Evolutionary conservation across 2,113 vertebrate genomes (phyloP).

Genomic region (Cricetomys ansorgei): DNA sequence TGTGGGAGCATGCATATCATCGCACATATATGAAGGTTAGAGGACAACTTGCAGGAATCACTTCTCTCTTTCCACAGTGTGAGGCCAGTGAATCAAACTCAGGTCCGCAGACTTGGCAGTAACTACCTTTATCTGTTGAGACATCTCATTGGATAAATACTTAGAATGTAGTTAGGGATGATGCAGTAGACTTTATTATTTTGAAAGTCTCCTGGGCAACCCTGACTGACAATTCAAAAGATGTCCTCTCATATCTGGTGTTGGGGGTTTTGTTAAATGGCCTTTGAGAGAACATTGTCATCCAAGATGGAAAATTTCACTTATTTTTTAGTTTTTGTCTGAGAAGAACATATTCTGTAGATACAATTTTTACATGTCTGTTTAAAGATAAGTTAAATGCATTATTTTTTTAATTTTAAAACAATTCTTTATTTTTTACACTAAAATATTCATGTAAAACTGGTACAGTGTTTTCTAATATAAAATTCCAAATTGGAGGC

Average conservation of each 20-base stretch:
- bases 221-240: background rate
- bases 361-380: background rate
- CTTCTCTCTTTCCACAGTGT: background rate
- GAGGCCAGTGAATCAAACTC: background rate
- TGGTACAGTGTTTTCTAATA: background rate
- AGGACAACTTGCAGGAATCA: background rate
- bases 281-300: background rate
- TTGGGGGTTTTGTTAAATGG: background rate
- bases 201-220: background rate
- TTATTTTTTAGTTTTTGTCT: slow-evolving; percentile 35
- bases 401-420: background rate
- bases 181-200: background rate
- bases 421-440: background rate
- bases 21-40: background rate
- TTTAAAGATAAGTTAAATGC: background rate
- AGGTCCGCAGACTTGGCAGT: background rate
- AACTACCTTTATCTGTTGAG: background rate
- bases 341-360: background rate
- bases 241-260: background rate
- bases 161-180: background rate
- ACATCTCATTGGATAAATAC: background rate
- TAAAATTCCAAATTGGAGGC: slow-evolving; percentile 26
- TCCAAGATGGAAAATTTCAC: background rate
- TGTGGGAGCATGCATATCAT: background rate
- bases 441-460: background rate